Evolutionary conservation across 2,797 vertebrate species (phyloP), one percentile per base, ranked within the genome.

Genomic region (Danio albolineatus): DNA sequence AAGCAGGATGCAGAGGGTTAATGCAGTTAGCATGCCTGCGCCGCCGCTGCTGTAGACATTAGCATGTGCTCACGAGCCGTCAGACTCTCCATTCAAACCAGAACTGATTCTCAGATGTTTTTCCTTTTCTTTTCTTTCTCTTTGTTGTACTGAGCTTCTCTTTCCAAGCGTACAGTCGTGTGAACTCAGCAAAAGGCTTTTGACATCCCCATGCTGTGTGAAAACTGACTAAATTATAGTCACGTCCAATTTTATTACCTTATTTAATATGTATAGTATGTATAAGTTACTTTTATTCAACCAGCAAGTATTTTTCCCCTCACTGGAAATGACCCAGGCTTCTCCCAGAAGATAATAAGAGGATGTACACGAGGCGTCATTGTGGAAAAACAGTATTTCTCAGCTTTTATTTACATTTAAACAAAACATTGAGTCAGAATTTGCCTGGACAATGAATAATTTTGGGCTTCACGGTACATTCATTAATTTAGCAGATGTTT

Each of bases 21-120:
- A 73, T n/a, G 72, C 16, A 21, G 61, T 76, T 82, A 79, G 49
- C 66, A 59, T 19, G 67, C 59, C 46, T 67, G 36, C 5, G 60
- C 36, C 28, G 19, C 76, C 71, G 66, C 79, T 65, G 79, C 61
- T 67, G 46, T 51, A 44, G 51, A 56, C 43, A 10, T 69, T 12
- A 71, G 41, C 12, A 19, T 46, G 14, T 60, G 64, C 60, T 59
- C n/a, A 9, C 17, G 19, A 48, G 2, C 5, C 73, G 69, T 28
- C 36, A 7, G 12, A 62, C 4, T 16, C 36, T 10, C 44, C 76
- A 76, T 76, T 75, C 56, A 60, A 46, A 73, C 62, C 74, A 76
- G 65, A 16, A 14, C 57, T 41, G 70, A 66, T 43, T 74, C 65
- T 66, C 67, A 1, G 48, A 56, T 62, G n/a, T 53, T 53, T 19